Base-by-base conservation (phyloP, 2,797 vertebrate species). In the Cryptoblepharus egeriae region DNA sequence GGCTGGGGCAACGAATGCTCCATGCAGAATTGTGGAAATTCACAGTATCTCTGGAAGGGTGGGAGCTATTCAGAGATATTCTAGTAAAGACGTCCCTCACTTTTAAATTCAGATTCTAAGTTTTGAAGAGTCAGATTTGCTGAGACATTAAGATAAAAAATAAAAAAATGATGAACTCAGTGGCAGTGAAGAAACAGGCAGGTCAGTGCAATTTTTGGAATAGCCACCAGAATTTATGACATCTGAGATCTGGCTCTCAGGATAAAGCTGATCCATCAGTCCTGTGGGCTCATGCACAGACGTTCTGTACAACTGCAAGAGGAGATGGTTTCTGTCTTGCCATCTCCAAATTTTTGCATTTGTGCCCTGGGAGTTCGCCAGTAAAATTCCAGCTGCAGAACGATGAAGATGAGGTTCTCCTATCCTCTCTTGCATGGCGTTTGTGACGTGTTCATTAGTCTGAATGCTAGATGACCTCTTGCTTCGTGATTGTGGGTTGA, bases 401-500 rank as follows among this genome's bases (percentile, higher is more conserved):
- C 89, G 88, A 76, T 77, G 32, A 86, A 80, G 88, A 84, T 78
- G 83, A 87, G 16, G 37, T 49, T 81, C 87, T 78, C 75, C 39
- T 30, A 39, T 4, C 26, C 37, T 20, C 67, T 58, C 26, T 22
- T 30, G 52, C 77, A 52, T 0, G 0, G 65, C 71, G 57, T 68
- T 42, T 84, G 69, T 18, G 0, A 39, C 68, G 1, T 64, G 26
- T 39, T 75, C n/a, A 16, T 2, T 57, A 7, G 42, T 49, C 12
- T 24, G 72, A n/a, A 76, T 85, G 94, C 96, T 97, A 99, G 92
- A 99, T 98, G 92, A 97, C 96, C 93, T 99, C 98, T 89, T 99
- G 99, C 94, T 99, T 99, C 32, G 98, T 99, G 94, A 99, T 98
- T 86, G 98, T 96, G 0, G 97, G 95, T 88, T 98, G 98, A 55